Conservation (phyloP, 2,797 vertebrate species). For the Betta splendens region DNA sequence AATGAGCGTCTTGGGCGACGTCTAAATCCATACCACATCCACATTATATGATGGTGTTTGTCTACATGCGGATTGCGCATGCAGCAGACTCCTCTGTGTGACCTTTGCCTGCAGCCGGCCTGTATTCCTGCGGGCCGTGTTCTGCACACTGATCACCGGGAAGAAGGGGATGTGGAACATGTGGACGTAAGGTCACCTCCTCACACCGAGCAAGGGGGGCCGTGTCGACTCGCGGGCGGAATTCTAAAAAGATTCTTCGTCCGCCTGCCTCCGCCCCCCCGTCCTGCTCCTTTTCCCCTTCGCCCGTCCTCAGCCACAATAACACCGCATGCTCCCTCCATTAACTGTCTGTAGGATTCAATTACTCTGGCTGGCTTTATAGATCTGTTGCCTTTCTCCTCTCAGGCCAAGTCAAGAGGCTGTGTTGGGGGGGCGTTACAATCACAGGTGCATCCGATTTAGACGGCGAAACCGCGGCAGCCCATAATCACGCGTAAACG, state of each 20-base stretch:
- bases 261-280: neutral
- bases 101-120: constrained; percentile 72
- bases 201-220: constrained; percentile 63
- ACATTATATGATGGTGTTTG: constrained; percentile 57
- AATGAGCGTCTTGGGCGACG: constrained; percentile 23
- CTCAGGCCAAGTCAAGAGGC: constrained; percentile 47
- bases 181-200: constrained; percentile 75
- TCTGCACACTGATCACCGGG: constrained; percentile 66
- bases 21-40: constrained; percentile 41
- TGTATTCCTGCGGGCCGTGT: constrained; percentile 67
- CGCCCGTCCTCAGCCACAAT: constrained; percentile 48
- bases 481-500: constrained; percentile 45
- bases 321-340: constrained; percentile 57
- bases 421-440: constrained; percentile 29
- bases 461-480: constrained; percentile 24
- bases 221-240: constrained; percentile 58
- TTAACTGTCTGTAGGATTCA: constrained; percentile 72
- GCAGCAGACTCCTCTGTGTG: constrained; percentile 51
- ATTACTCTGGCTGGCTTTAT: constrained; percentile 65
- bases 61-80: constrained; percentile 58
- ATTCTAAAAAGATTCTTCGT: constrained; percentile 63
- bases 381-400: constrained; percentile 67
- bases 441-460: constrained; percentile 8
- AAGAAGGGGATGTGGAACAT: constrained; percentile 59
- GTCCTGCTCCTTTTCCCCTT: constrained; percentile 32